Conservation (phyloP, 2,797 vertebrate species). For the Anas bahamensis region DNA sequence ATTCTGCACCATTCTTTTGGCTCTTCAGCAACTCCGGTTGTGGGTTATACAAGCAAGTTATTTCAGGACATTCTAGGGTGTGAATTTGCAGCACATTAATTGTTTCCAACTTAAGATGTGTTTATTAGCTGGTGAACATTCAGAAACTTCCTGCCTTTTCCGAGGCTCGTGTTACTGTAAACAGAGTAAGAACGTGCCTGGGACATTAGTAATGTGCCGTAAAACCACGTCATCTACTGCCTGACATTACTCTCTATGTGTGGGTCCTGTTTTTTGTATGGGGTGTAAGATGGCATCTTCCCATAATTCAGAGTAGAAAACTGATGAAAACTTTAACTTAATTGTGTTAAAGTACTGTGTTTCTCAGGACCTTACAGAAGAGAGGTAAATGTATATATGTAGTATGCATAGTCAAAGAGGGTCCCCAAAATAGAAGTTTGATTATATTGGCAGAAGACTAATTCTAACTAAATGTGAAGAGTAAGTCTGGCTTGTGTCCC, state of each 20-base stretch:
- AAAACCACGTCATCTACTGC: background rate
- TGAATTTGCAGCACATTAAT: background rate
- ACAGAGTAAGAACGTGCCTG: background rate
- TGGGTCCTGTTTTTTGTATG: background rate
- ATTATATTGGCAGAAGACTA: background rate
- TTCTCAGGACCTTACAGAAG: background rate
- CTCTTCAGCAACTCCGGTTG: background rate
- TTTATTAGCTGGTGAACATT: background rate
- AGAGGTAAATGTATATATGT: background rate
- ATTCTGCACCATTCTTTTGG: background rate
- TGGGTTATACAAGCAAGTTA: background rate
- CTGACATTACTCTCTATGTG: background rate
- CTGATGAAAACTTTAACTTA: background rate
- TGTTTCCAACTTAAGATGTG: background rate
- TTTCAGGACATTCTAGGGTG: background rate
- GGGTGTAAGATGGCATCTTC: background rate
- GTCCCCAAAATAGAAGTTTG: background rate
- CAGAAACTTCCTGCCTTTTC: background rate
- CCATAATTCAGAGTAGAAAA: background rate
- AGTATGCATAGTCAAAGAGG: background rate
- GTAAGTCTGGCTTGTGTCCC: background rate
- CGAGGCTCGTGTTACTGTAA: background rate
- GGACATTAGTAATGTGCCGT: background rate
- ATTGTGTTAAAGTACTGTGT: background rate
- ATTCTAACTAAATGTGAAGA: background rate